Evolutionary conservation across 2,888 invertebrate genomes (phyloP).

Genomic region (Ferrisia virgata): DNA sequence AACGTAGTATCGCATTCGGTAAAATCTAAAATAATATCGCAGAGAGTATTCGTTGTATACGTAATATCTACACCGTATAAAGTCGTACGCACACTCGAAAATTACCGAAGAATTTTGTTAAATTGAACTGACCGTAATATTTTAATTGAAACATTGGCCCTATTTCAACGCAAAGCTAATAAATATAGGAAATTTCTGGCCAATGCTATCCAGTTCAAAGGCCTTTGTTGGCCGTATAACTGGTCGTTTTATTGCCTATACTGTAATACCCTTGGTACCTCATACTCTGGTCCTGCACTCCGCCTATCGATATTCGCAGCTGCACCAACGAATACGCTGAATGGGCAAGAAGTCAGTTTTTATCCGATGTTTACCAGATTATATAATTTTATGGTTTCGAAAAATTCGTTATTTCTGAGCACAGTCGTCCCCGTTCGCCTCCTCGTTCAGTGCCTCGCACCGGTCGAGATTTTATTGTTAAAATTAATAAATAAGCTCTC

Average conservation of each 20-base stretch:
- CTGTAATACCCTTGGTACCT: not conserved
- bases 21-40: not conserved
- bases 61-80: not conserved
- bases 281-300: too few relatives aligned
- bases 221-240: conserved; percentile 19
- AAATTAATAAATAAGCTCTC: not conserved
- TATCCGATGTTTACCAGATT: conserved; percentile 14
- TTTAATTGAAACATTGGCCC: conserved; percentile 29
- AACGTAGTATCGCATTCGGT: too few relatives aligned
- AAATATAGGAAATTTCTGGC: conserved; percentile 16
- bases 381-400: not conserved
- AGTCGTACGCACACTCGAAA: not conserved
- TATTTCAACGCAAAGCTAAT: conserved; percentile 8
- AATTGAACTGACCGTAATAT: conserved; percentile 3
- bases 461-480: not conserved
- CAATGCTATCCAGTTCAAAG: conserved; percentile 21
- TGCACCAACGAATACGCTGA: not conserved
- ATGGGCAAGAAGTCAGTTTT: not conserved
- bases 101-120: not conserved
- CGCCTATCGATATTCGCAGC: not conserved
- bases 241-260: not conserved
- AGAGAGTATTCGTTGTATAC: not conserved
- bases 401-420: not conserved
- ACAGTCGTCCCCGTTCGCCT: too few relatives aligned
- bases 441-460: too few relatives aligned